Percentiles rank a stretch among this genome's conserved stretches.
These are phyloP conservation scores for Belgica antarctica DNA, from an alignment of 2,888 invertebrate genomes.

Conservation along the genomic window DNA sequence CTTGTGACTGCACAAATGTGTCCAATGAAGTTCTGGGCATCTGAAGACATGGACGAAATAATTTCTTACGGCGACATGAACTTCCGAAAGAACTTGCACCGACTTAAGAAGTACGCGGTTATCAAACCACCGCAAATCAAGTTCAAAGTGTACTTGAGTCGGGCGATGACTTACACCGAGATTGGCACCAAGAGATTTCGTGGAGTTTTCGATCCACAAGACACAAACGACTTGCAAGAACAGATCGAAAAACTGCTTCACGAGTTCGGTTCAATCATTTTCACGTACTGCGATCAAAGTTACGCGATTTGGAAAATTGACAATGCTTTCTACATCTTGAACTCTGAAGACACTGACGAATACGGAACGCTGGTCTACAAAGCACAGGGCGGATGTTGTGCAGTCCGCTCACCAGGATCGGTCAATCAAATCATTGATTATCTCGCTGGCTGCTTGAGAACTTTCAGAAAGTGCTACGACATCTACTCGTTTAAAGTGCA, in stretches of 20 bases:
- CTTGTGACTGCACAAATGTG: not conserved
- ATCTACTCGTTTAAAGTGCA: constrained; percentile 28
- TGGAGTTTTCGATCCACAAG: constrained; percentile 30
- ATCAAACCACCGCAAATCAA: constrained; percentile 46
- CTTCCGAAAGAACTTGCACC: constrained; percentile 38
- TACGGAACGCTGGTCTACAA: constrained; percentile 36
- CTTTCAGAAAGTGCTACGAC: constrained; percentile 15
- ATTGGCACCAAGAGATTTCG: constrained; percentile 43
- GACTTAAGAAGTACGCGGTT: constrained; percentile 43
- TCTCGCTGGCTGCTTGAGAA: not conserved
- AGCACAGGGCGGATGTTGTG: constrained; percentile 37
- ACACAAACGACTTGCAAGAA: not conserved
- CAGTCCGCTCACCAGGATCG: constrained; percentile 9
- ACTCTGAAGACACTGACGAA: constrained; percentile 45
- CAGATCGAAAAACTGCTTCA: constrained; percentile 44
- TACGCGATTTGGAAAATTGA: constrained; percentile 46
- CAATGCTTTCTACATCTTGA: constrained; percentile 43
- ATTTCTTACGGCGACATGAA: constrained; percentile 35
- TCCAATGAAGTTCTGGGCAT: constrained; percentile 33
- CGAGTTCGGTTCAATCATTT: constrained; percentile 45
- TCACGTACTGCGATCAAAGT: constrained; percentile 44
- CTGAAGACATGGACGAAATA: constrained; percentile 34
- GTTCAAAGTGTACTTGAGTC: constrained; percentile 46
- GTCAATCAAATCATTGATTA: constrained; percentile 8
- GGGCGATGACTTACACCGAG: constrained; percentile 45